A percentile compares a stretch with the other conserved stretches of the same genome.
Conservation (phyloP, 1,140 invertebrate species). For the Drosophila sp. region DNA sequence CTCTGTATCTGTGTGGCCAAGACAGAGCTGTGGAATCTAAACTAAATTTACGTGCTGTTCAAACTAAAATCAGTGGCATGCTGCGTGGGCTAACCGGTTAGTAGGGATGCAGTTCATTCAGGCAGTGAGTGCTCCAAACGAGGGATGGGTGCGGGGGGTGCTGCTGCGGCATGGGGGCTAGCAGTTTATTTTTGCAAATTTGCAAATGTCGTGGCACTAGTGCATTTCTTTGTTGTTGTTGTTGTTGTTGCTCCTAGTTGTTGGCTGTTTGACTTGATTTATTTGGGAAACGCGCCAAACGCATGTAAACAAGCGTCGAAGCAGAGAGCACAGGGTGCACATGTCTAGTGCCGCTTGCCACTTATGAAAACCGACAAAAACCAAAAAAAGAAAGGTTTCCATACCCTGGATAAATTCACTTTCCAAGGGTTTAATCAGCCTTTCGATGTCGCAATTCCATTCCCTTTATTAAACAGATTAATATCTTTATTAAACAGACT, state of each 20-base stretch:
- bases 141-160: neutral
- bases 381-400: neutral
- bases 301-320: conserved; percentile 71
- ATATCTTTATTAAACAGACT: too few relatives aligned
- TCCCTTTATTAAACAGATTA: too few relatives aligned
- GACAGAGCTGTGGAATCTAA: conserved; percentile 25
- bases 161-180: conserved; percentile 6
- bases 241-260: conserved; percentile 19
- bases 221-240: conserved; percentile 23
- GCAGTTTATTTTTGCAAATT: conserved; percentile 57
- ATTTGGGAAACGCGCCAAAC: conserved; percentile 75
- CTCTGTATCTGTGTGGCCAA: conserved; percentile 8
- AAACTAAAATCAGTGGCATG: conserved; percentile 35
- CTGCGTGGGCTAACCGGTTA: conserved; percentile 4
- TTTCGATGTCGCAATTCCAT: neutral
- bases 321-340: conserved; percentile 13
- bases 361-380: neutral
- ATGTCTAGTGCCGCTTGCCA: conserved; percentile 16
- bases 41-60: conserved; percentile 54
- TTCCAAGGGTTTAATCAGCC: neutral
- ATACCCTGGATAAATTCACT: neutral
- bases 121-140: too few relatives aligned
- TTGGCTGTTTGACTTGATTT: conserved; percentile 64
- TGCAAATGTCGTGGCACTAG: conserved; percentile 31
- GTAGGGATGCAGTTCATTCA: too few relatives aligned